Evolutionary conservation across 2,113 vertebrate species (phyloP), one percentile per base, ranked within the genome.

Genomic region (Laticauda colubrina): DNA sequence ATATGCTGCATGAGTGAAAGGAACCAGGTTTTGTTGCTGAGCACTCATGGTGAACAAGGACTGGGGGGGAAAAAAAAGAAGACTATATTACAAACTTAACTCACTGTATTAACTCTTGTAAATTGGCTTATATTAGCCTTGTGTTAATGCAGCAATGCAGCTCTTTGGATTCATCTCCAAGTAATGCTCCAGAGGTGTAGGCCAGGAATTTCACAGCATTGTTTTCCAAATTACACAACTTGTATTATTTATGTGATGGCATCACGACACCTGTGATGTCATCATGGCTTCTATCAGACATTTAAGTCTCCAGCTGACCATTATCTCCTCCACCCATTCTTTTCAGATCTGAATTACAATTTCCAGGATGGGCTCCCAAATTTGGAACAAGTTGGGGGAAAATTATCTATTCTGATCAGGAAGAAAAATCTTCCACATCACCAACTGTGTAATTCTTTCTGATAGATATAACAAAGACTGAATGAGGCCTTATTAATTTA

Each of bases 21-120:
- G 96, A 5, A 97, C 91, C 94, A 97, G 93, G 95, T 98, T 98
- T 94, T 98, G 97, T 92, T 98, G 98, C 97, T 98, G 98, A 15
- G 98, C 97, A 0, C 96, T 98, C 97, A 94, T 97, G 24, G 97
- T 95, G 90, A 98, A 98, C 85, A 98, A 92, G 75, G 98, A 97
- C 98, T 98, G 56, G 7, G n/a, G 45, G 6, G n/a, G n/a, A 43
- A 48, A 85, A 6, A 34, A 34, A 57, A 2, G 14, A 3, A 12
- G 9, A 24, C n/a, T 43, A 34, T 9, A n/a, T 89, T 92, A 89
- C 4, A 81, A 81, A 12, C 18, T 9, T 34, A 55, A 88, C 48
- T 64, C 21, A 54, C 24, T 43, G 18, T 9, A 43, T 81, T 81
- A 8, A 43, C 34, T 81, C n/a, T 21, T 1, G 2, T 81, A 81